Base-by-base conservation (phyloP, 2,888 invertebrate species). In the Mimas tiliae region DNA sequence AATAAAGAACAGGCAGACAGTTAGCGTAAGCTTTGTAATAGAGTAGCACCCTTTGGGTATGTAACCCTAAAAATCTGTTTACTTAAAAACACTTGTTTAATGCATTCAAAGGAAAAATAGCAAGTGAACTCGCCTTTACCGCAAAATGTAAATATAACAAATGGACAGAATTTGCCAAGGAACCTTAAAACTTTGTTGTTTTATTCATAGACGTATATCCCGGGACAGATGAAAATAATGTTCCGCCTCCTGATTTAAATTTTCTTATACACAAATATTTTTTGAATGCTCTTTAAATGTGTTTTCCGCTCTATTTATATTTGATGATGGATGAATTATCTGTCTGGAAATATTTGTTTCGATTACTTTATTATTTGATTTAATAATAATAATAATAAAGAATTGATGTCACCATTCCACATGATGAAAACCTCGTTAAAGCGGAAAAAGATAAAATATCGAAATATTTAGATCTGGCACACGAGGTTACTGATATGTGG, bases 171-270 rank as follows among this genome's bases (percentile, higher is more conserved):
- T 27, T 33, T 34, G 48, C 45, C 47, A 63, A 63, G 9, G 45
- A 47, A 47, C 47, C 42, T 47, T 42, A 62, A 62, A 62, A 14
- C 21, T 63, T 47, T 47, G 62, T 48, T 63, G 63, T 63, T 33
- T 63, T 48, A 63, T 63, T 63, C 63, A 63, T 48, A 27, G 1
- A 19, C 9, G 63, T 63, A 47, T 45, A 48, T 33, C 48, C 33
- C n/a, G 47, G 16, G 47, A 63, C 62, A 33, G 48, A 63, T 63
- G 48, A 63, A 47, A 48, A 48, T 62, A 62, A 62, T 63, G 63
- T 12, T 16, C 33, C 63, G 27, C 8, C 47, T 27, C 21, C 63
- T 19, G 58, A 58, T 63, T 47, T 48, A 63, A 63, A 63, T 47
- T 33, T 48, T 48, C 48, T 63, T 63, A 11, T 42, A 11, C 12